Percentiles rank a stretch among this genome's conserved stretches.
Evolutionary conservation across 2,797 vertebrate genomes (phyloP).

Genomic region (Argyrosomus regius): DNA sequence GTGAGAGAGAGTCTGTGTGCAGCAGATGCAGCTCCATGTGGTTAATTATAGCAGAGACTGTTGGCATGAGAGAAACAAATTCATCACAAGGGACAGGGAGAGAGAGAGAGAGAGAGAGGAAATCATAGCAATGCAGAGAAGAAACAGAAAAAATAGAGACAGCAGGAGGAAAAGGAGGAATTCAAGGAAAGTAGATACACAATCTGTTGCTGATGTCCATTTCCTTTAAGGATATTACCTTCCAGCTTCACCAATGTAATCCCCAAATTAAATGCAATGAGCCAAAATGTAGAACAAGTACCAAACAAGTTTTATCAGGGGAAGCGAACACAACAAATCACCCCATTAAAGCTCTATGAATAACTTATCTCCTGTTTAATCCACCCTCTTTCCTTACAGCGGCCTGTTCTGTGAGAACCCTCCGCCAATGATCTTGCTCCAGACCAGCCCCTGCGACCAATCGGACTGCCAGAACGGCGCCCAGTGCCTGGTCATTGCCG

Average conservation of each 20-base stretch:
- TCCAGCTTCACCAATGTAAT: background rate
- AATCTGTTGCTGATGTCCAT: background rate
- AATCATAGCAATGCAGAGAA: conserved; percentile 19
- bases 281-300: conserved; percentile 3
- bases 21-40: conserved; percentile 83
- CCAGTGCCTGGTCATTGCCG: conserved; percentile 91
- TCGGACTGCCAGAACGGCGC: conserved; percentile 94
- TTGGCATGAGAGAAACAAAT: conserved; percentile 70
- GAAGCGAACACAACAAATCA: conserved; percentile 32
- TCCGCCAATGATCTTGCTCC: conserved; percentile 96
- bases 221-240: conserved; percentile 20
- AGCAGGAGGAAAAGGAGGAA: conserved; percentile 7
- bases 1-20: conserved; percentile 10
- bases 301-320: conserved; percentile 33
- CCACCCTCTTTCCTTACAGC: conserved; percentile 71
- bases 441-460: conserved; percentile 96
- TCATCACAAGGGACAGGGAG: conserved; percentile 65
- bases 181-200: background rate
- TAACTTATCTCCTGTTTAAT: conserved; percentile 45
- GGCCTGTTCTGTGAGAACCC: conserved; percentile 95
- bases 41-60: conserved; percentile 82
- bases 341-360: conserved; percentile 37
- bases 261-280: conserved; percentile 3
- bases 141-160: conserved; percentile 12
- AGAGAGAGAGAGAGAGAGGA: background rate